phyloP scores from a whole-genome alignment of 2,113 vertebrate species.

The Chaetura pelagica region DNA sequence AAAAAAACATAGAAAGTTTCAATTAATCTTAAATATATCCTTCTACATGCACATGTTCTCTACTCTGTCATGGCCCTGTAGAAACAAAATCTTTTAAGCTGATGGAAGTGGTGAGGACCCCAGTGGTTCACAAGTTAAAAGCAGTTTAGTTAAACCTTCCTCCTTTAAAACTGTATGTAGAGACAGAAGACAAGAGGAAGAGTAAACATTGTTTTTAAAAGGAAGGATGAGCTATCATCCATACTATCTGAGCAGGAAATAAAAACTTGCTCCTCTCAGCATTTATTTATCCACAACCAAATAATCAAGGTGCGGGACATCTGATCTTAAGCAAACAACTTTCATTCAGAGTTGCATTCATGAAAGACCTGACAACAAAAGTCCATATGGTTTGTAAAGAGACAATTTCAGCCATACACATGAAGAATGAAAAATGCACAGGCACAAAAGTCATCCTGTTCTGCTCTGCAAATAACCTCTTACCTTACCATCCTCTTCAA shows the following conservation, averaged over 20 bases:
- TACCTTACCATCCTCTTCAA: neutral
- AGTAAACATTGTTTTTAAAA: neutral
- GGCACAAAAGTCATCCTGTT: neutral
- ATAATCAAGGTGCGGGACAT: neutral
- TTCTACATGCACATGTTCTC: neutral
- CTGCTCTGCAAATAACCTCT: neutral
- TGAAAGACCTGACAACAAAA: neutral
- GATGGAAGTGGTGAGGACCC: neutral
- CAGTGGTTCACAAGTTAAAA: neutral
- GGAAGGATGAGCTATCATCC: neutral
- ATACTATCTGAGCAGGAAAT: neutral
- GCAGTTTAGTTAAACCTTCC: neutral
- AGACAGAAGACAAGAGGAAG: neutral
- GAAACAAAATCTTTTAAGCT: neutral
- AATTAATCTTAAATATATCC: neutral
- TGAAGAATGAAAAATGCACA: neutral
- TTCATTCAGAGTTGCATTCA: neutral
- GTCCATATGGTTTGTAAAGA: neutral
- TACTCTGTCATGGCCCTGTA: neutral
- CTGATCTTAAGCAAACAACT: neutral
- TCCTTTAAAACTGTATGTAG: neutral
- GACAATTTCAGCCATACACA: neutral
- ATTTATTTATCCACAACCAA: neutral
- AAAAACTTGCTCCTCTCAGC: neutral
- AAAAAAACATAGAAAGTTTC: neutral